Percentiles rank a stretch among this genome's conserved stretches.
Evolutionary conservation across 1,140 invertebrate species (phyloP).

Genomic region (Trissolcus basalis): DNA sequence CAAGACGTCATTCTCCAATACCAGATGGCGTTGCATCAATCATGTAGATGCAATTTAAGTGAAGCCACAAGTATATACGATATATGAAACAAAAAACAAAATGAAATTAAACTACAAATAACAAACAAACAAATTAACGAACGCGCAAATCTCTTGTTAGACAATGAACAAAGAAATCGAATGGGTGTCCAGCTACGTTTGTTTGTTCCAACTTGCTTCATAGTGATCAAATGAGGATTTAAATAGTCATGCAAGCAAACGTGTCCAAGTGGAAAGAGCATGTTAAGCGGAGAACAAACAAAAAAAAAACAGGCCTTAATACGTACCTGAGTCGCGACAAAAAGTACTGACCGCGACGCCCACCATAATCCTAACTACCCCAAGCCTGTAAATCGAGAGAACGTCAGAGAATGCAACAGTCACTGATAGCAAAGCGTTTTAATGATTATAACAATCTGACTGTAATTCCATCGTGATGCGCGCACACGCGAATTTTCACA

Average conservation of each 20-base stretch:
- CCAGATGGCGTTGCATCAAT: constrained; percentile 15
- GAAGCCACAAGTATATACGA: no score
- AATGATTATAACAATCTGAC: no score
- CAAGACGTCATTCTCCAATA: no score
- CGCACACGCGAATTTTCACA: constrained; percentile 22
- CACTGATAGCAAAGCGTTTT: no score
- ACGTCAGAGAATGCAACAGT: background rate
- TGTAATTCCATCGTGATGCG: background rate
- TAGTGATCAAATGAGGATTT: no score
- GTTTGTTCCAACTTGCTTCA: constrained; percentile 9
- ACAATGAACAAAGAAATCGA: background rate
- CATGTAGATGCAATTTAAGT: constrained; percentile 9
- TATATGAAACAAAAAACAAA: background rate
- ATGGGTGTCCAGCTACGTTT: constrained; percentile 2
- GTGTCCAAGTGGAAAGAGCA: constrained; percentile 28
- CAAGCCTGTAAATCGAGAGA: constrained; percentile 40
- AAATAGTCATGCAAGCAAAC: background rate
- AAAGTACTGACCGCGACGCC: constrained; percentile 62
- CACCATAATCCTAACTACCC: constrained; percentile 63
- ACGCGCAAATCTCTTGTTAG: constrained; percentile 28
- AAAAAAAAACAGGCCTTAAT: constrained; percentile 71
- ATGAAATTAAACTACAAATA: no score
- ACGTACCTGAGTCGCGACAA: constrained; percentile 73
- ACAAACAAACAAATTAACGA: constrained; percentile 10
- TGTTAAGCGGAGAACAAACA: constrained; percentile 14